These are phyloP conservation scores for Orchestes rusci DNA, from an alignment of 2,888 invertebrate genomes.

Conservation along the genomic window DNA sequence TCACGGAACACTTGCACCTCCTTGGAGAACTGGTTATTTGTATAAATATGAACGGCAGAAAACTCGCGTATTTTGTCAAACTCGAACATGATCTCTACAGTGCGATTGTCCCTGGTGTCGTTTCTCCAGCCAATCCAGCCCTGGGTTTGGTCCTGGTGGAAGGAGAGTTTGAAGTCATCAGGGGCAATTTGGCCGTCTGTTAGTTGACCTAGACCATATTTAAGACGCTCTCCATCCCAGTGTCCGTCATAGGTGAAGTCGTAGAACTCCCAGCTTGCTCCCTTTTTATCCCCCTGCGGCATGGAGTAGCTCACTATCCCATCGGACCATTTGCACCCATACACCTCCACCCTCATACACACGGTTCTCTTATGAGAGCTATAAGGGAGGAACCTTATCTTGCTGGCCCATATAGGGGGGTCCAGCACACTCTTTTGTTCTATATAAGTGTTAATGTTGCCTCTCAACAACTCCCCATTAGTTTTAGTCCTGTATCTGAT, in stretches of 20 bases:
- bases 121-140: slow-evolving; percentile 92
- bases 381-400: slow-evolving; percentile 78
- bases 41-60: slow-evolving; percentile 70
- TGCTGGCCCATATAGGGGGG: slow-evolving; percentile 79
- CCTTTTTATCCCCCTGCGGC: slow-evolving; percentile 79
- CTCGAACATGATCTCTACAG: slow-evolving; percentile 67
- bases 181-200: slow-evolving; percentile 75
- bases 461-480: slow-evolving; percentile 68
- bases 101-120: slow-evolving; percentile 58
- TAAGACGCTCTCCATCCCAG: slow-evolving; percentile 67
- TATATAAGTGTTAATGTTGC: slow-evolving; percentile 83
- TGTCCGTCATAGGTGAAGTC: slow-evolving; percentile 83
- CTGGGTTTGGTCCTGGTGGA: slow-evolving; percentile 54
- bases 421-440: slow-evolving; percentile 69
- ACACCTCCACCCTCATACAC: slow-evolving; percentile 86
- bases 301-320: slow-evolving; percentile 80
- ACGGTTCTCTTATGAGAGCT: slow-evolving; percentile 77
- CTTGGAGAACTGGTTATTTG: slow-evolving; percentile 79
- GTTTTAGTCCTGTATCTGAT: slow-evolving; percentile 67
- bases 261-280: slow-evolving; percentile 68
- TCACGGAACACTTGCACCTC: slow-evolving; percentile 81
- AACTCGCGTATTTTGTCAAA: slow-evolving; percentile 86
- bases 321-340: slow-evolving; percentile 81
- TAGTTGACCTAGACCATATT: slow-evolving; percentile 63
- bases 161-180: slow-evolving; percentile 61